Evolutionary conservation across 2,797 vertebrate species (phyloP).

Genomic region (Spheniscus humboldti): DNA sequence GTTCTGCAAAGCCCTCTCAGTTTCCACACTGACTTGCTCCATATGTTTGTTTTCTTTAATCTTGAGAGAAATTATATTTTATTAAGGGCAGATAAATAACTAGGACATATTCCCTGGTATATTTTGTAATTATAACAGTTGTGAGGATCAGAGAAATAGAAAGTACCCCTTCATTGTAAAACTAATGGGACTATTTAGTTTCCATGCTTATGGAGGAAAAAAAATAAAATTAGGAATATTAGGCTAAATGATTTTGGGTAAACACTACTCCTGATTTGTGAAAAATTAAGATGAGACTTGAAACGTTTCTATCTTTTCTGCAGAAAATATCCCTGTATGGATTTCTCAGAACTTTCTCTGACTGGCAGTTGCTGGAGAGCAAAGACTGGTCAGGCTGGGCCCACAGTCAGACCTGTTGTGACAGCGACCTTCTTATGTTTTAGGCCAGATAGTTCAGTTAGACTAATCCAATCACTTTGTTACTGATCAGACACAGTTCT

Average conservation of each 20-base stretch:
- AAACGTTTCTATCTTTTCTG: background rate
- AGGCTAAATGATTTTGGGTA: background rate
- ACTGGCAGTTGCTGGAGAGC: background rate
- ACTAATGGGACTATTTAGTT: background rate
- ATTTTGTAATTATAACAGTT: background rate
- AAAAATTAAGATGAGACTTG: background rate
- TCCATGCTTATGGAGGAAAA: background rate
- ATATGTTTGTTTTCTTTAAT: background rate
- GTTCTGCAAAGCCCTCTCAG: background rate
- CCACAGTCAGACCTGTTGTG: accelerated
- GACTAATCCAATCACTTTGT: background rate
- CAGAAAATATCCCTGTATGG: background rate
- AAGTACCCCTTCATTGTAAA: background rate
- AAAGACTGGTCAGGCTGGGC: background rate
- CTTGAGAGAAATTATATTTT: background rate
- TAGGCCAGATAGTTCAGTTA: background rate
- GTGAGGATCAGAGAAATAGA: background rate
- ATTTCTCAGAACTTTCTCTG: background rate
- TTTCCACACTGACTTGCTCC: background rate
- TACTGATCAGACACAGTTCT: background rate
- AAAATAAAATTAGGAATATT: background rate
- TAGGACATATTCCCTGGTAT: background rate
- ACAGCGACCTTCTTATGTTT: background rate
- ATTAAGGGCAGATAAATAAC: background rate
- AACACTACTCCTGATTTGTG: background rate